A percentile compares a stretch with the other conserved stretches of the same genome.
phyloP scores from a whole-genome alignment of 2,888 invertebrate species.

The Geophilus truncorum region DNA sequence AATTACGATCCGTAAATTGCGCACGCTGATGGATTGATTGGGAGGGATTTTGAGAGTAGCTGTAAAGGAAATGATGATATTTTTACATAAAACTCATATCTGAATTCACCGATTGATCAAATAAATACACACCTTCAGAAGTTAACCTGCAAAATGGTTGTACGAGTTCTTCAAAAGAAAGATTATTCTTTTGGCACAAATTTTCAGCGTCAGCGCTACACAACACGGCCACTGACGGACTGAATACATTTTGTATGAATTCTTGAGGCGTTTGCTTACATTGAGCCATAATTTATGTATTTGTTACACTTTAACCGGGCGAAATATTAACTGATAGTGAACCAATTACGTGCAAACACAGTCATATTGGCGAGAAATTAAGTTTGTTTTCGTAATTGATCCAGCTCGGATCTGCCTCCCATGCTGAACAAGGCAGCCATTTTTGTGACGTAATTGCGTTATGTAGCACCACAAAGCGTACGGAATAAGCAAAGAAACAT shows the following conservation, averaged over 20 bases:
- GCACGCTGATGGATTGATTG: constrained; percentile 47
- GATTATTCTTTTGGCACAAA: constrained; percentile 81
- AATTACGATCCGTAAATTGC: constrained; percentile 47
- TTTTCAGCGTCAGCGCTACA: constrained; percentile 76
- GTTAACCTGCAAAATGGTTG: constrained; percentile 79
- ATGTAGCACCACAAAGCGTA: too few relatives aligned
- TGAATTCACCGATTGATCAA: constrained; percentile 38
- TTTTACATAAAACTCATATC: background rate
- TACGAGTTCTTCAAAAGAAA: constrained; percentile 80
- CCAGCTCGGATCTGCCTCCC: background rate
- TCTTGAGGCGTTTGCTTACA: constrained; percentile 56
- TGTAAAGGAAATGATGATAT: constrained; percentile 39
- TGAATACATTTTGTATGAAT: constrained; percentile 83
- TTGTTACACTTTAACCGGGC: background rate
- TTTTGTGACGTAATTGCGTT: background rate
- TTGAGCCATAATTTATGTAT: constrained; percentile 47
- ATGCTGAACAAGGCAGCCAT: background rate
- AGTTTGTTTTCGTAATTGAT: background rate
- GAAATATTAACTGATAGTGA: background rate
- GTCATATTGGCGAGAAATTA: background rate
- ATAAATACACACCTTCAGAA: constrained; percentile 59
- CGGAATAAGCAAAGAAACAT: background rate
- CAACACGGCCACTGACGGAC: constrained; percentile 80
- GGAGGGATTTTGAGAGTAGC: constrained; percentile 52
- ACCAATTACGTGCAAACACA: background rate